Conservation (phyloP, 53 echinoderm and acorn worm species). For the Mesocentrotus franciscanus region DNA sequence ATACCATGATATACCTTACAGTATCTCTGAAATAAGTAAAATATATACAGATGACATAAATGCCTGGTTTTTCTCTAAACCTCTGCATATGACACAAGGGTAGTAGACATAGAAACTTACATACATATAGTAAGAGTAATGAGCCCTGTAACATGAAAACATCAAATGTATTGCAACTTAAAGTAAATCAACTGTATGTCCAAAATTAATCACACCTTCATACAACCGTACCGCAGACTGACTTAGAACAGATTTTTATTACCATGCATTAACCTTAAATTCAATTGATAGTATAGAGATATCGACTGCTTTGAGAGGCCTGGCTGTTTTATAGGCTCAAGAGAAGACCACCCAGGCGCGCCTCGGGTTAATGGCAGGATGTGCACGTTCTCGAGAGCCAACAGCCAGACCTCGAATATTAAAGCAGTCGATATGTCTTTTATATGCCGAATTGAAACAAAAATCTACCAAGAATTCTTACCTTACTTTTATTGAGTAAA, state of each 20-base stretch:
- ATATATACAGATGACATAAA: constrained; percentile 41
- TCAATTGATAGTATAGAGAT: too few species aligned
- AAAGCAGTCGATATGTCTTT: too few species aligned
- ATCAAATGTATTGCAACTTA: not conserved
- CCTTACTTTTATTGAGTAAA: too few species aligned
- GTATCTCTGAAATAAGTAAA: constrained; percentile 41
- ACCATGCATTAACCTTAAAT: too few species aligned
- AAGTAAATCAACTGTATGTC: not conserved
- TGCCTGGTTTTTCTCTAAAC: not conserved
- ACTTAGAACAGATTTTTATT: not conserved
- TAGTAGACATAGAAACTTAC: not conserved
- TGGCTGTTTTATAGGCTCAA: too few species aligned
- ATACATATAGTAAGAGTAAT: not conserved
- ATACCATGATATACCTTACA: constrained; percentile 59
- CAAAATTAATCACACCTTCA: not conserved
- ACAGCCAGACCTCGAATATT: too few species aligned
- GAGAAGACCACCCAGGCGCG: too few species aligned
- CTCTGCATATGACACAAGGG: not conserved
- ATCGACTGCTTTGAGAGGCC: too few species aligned
- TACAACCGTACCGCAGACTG: not conserved
- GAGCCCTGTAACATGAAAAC: not conserved
- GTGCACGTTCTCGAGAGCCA: too few species aligned
- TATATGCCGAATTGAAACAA: too few species aligned
- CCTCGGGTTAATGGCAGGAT: too few species aligned
- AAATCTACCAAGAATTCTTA: too few species aligned